These are phyloP conservation scores for Zapornia atra DNA, from an alignment of 2,113 vertebrate species.

Conservation along the genomic window DNA sequence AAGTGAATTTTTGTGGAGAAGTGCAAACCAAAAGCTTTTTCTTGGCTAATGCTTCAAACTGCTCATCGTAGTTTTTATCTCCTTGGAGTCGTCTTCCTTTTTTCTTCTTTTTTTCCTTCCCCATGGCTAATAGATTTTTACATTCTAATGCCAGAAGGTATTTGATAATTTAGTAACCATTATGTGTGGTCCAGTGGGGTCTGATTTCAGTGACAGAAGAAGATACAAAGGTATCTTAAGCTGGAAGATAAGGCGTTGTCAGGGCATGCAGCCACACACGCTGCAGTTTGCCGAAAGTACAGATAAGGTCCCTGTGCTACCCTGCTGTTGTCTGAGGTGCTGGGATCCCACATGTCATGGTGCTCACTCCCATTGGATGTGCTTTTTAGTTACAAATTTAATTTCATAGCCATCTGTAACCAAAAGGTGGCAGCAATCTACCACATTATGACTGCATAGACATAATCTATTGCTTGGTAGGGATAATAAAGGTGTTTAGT, in stretches of 20 bases:
- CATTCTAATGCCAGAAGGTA: not conserved
- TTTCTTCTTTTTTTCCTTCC: not conserved
- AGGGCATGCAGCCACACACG: not conserved
- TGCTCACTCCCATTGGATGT: not conserved
- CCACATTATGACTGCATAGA: not conserved
- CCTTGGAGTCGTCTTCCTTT: not conserved
- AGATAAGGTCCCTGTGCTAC: not conserved
- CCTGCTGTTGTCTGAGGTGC: not conserved
- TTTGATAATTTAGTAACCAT: not conserved
- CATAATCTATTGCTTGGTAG: rapidly evolving
- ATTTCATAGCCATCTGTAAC: not conserved
- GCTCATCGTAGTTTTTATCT: not conserved
- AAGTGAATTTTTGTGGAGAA: not conserved
- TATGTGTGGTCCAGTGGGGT: not conserved
- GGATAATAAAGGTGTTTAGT: not conserved
- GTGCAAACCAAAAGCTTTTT: not conserved
- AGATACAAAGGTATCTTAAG: not conserved
- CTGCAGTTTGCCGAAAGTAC: not conserved
- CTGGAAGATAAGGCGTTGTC: not conserved
- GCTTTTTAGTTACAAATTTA: not conserved
- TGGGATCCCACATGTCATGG: rapidly evolving
- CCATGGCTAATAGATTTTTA: not conserved
- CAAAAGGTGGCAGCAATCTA: constrained; percentile 56
- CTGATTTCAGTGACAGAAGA: not conserved
- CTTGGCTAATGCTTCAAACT: not conserved